Evolutionary conservation across 2,797 vertebrate genomes (phyloP), one percentile per base, ranked within the genome.

Genomic region (Argyrosomus regius): DNA sequence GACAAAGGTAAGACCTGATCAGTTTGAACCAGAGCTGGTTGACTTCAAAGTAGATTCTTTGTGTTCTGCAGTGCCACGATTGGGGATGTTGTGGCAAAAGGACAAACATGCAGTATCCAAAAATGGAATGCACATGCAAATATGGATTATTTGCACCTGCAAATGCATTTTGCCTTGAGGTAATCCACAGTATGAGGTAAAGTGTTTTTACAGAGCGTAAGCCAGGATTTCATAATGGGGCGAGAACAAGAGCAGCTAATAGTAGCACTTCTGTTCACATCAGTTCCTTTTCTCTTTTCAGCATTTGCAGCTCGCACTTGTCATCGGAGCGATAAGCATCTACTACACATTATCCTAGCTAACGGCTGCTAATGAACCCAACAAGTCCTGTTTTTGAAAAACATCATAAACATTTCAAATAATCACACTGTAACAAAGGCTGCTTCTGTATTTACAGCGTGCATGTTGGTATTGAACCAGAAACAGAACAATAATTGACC

Each of bases 1-100:
- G 94, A 95, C 91, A 95, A 95, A 94, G 94, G 95, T 95, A 85
- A 72, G 83, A 68, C 14, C 26, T 31, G 0, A 56, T 49, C 28
- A 16, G 18, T 22, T 52, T 66, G 26, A 35, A 56, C 35, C 24
- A 5, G 0, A 61, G n/a, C 35, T 63, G 31, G 31, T 35, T 73
- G 8, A 28, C 20, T n/a, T 48, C 1, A 57, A 46, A n/a, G 20
- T 24, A 6, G 13, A 4, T n/a, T 63, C 24, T 68, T 26, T 31
- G 31, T 31, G 31, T 57, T 18, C n/a, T 60, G 26, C 61, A 74
- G 18, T 43, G 5, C 39, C 69, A 48, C 9, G 0, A 16, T 28
- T 0, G 41, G 5, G 18, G 35, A 49, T n/a, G 65, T 2, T 46
- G n/a, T 50, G 5, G 20, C 28, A 53, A 31, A 1, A 53, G 18